Base-by-base conservation (phyloP, 2,888 invertebrate genomes). In the Ennomos erosarius region DNA sequence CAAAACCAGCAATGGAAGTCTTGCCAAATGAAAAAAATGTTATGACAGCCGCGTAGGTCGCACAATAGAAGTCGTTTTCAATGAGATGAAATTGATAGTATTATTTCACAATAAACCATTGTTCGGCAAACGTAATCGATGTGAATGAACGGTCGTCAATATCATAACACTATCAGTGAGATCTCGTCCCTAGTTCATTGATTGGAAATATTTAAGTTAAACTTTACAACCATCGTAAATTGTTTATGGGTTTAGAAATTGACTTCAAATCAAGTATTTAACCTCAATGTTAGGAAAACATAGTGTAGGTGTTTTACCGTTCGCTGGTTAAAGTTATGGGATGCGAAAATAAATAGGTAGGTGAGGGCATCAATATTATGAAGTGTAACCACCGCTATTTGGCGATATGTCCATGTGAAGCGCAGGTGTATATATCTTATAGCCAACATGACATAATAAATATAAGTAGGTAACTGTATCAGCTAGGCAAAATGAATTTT, bases 21-120 rank as follows among this genome's bases (percentile, higher is more conserved):
- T 46, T 63, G 57, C 16, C 9, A 58, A 50, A 58, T 33, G 44
- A 53, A 69, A 50, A n/a, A 66, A 60, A 70, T 65, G 53, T 65
- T 66, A 63, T 59, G 69, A 70, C 65, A 61, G 55, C 55, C 59
- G 70, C 67, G 75, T 77, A 68, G 74, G 68, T 64, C 55, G 62
- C 51, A 73, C 74, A 75, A 76, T 74, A 72, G 74, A 74, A 79
- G 76, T 78, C 72, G 73, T 72, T 76, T 74, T 77, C 76, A 80
- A 80, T 76, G 77, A 87, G 86, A 88, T 88, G 83, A 86, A 87
- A 88, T 86, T 75, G 85, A 89, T 89, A 87, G 75, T 73, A 78
- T 86, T 86, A 88, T 89, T 90, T 87, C 86, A 89, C 87, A 89
- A 87, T 83, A 83, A 82, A 78, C 75, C 78, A 84, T 89, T 90